Evolutionary conservation across 1,140 invertebrate species (phyloP).

Genomic region (Lucilia sericata): DNA sequence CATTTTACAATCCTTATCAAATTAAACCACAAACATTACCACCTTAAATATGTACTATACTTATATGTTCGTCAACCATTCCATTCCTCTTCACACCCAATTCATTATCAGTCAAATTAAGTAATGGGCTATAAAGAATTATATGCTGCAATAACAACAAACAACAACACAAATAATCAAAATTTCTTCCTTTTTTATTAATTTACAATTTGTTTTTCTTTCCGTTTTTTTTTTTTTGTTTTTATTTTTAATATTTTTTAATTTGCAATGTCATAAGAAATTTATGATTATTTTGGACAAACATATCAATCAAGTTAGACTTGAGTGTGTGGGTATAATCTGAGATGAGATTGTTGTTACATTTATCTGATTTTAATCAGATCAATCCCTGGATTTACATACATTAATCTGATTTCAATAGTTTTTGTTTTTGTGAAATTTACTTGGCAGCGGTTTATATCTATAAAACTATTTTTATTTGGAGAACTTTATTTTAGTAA

Average conservation of each 20-base stretch:
- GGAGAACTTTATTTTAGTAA: no score
- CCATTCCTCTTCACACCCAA: neutral
- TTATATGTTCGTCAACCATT: neutral
- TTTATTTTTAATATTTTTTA: neutral
- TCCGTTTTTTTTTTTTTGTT: neutral
- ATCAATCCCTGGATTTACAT: no score
- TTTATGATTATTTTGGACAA: no score
- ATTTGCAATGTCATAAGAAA: no score
- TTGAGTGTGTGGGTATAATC: no score
- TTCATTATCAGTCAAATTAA: neutral
- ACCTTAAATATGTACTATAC: neutral
- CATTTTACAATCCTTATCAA: neutral
- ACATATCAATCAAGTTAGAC: no score
- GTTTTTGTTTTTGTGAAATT: no score
- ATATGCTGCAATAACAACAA: neutral
- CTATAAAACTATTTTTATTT: no score
- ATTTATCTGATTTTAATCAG: no score
- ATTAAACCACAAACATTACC: neutral
- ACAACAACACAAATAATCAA: neutral
- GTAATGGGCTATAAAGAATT: neutral
- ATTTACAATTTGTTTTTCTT: slow-evolving; percentile 10
- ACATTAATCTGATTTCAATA: no score
- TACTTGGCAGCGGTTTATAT: no score
- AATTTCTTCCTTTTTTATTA: neutral
- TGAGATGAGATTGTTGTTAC: no score